Conservation (phyloP, 2,797 vertebrate species). For the Gymnodraco acuticeps region DNA sequence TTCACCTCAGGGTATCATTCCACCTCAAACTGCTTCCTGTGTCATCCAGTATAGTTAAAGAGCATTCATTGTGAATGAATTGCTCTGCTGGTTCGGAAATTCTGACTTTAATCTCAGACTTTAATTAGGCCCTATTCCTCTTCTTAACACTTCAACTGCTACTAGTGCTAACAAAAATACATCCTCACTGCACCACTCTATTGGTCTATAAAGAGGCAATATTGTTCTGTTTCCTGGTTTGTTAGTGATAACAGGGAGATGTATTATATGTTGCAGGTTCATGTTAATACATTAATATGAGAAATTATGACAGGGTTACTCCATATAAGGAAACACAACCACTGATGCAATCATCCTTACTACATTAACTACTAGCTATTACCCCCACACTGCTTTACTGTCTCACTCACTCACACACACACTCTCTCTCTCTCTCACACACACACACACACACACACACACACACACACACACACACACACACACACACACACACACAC, state of each 20-base stretch:
- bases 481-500: no score
- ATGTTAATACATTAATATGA: neutral
- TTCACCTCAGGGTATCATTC: no score
- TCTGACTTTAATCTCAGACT: no score
- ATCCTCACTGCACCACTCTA: neutral
- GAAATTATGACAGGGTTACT: neutral
- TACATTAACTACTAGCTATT: constrained; percentile 2
- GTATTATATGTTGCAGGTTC: constrained; percentile 1
- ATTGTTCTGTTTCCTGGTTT: constrained; percentile 11
- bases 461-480: constrained; percentile 2
- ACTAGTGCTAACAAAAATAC: neutral
- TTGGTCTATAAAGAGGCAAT: neutral
- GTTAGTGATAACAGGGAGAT: neutral
- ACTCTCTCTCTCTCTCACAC: neutral
- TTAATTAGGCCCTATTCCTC: no score
- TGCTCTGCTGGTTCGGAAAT: no score
- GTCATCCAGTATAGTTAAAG: neutral
- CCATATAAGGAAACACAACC: neutral
- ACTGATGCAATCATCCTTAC: neutral
- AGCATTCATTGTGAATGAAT: neutral
- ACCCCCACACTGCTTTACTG: neutral
- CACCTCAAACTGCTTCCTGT: neutral
- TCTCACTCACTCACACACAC: neutral
- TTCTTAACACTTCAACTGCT: no score
- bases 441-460: neutral